Evolutionary conservation across 2,888 invertebrate genomes (phyloP), one percentile per base, ranked within the genome.

Genomic region (Leptothorax acervorum): DNA sequence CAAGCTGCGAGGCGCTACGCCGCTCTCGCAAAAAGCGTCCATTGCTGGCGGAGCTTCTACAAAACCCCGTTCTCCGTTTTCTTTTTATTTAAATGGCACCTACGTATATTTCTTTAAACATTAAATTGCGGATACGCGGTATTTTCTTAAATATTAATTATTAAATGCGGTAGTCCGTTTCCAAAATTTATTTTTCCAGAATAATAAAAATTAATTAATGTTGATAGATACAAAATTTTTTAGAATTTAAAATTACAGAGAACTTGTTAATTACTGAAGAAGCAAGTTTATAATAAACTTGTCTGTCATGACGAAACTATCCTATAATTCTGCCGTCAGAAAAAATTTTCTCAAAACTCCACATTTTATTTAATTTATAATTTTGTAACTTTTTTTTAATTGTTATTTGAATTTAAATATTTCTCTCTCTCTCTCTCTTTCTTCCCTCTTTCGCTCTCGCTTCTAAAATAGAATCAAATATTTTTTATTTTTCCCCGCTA

Each of bases 1-100:
- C 60, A 53, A 76, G 66, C 79, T 68, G 28, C 60, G 15, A 42
- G 68, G 73, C 70, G 45, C 68, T 68, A 78, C 57, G 78, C 8
- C 68, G 57, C 12, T 45, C 51, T 65, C 55, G 45, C 73, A 79
- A 79, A 79, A 79, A 79, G 60, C 48, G 28, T n/a, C 18, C 62
- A 15, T 31, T 75, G 65, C 42, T 15, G 15, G 31, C 28, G 73
- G 39, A 70, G 79, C 71, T 76, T 76, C 35, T 51, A 51, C 63
- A 57, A 55, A 55, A 63, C 9, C 11, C 6, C 48, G 18, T 62
- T 8, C 35, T 35, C 28, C 8, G 23, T 15, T 23, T 51, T 63
- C 42, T n/a, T 31, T 62, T 78, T 68, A 42, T 78, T 68, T 78
- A 70, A 78, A 28, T 70, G 12, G 42, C 78, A 48, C 66, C 23